These are phyloP conservation scores for Erinaceus europaeus DNA, from an alignment of 2,113 vertebrate species.

Conservation along the genomic window DNA sequence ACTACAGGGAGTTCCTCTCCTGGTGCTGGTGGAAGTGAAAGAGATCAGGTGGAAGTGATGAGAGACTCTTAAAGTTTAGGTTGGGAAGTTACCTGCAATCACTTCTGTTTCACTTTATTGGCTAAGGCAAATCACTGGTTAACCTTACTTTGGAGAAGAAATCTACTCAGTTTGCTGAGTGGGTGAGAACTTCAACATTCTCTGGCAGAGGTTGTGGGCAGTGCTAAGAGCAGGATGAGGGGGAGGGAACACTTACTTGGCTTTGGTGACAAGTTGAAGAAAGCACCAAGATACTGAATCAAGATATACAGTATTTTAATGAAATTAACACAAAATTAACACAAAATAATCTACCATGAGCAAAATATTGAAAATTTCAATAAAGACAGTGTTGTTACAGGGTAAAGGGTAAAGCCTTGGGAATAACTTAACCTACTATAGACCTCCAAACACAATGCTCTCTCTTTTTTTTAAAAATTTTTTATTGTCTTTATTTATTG, in stretches of 20 bases:
- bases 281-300: background rate
- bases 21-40: background rate
- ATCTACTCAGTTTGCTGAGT: background rate
- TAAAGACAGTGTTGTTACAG: background rate
- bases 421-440: background rate
- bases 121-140: background rate
- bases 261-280: background rate
- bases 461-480: too few relatives aligned
- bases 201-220: background rate
- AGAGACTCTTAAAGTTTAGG: background rate
- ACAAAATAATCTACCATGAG: background rate
- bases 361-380: background rate
- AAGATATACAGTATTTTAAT: slow-evolving; percentile 2
- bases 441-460: too few relatives aligned
- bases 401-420: background rate
- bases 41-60: background rate
- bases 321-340: slow-evolving; percentile 42
- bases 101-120: background rate
- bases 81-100: background rate
- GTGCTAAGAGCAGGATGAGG: too few relatives aligned
- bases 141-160: background rate
- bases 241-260: accelerated
- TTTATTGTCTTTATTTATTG: too few relatives aligned
- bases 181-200: background rate
- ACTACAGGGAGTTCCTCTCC: background rate